Evolutionary conservation across 2,888 invertebrate genomes (phyloP).

Genomic region (Acleris sparsana): DNA sequence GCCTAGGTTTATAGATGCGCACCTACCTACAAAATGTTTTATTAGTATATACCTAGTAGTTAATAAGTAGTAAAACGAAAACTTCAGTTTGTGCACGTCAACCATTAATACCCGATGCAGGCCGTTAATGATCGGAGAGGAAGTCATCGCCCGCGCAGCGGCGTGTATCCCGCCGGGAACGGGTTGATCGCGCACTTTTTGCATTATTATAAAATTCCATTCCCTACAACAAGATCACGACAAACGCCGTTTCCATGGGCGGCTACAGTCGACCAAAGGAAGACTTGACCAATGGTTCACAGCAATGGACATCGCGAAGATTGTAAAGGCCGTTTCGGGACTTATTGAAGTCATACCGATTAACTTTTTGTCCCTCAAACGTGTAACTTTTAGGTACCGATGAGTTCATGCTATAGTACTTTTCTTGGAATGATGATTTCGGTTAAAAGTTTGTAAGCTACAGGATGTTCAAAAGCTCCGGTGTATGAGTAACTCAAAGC

Average conservation of each 20-base stretch:
- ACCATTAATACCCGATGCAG: slow-evolving; percentile 16
- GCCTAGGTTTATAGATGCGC: too few species aligned
- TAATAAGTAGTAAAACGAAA: too few species aligned
- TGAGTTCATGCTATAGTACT: slow-evolving; percentile 40
- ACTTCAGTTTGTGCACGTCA: too few species aligned
- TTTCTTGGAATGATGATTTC: slow-evolving; percentile 57
- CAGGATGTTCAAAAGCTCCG: slow-evolving; percentile 3
- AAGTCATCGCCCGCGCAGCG: slow-evolving; percentile 74
- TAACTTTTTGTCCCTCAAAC: slow-evolving; percentile 45
- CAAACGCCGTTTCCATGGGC: slow-evolving; percentile 1
- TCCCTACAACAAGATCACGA: slow-evolving; percentile 33
- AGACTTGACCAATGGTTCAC: slow-evolving; percentile 24
- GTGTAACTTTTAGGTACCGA: slow-evolving; percentile 28
- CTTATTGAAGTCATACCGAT: slow-evolving; percentile 45
- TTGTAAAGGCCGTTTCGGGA: background rate
- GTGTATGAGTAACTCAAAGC: too few species aligned
- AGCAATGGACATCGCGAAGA: slow-evolving; percentile 38
- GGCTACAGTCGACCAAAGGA: background rate
- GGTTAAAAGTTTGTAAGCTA: slow-evolving; percentile 39
- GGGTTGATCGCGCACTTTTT: slow-evolving; percentile 73
- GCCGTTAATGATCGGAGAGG: slow-evolving; percentile 35
- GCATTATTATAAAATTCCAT: slow-evolving; percentile 76
- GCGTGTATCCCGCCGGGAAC: slow-evolving; percentile 63
- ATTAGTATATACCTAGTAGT: too few species aligned
- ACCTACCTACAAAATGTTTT: too few species aligned